These are phyloP conservation scores for Alexandromys fortis DNA, from an alignment of 2,113 vertebrate species.

Conservation along the genomic window DNA sequence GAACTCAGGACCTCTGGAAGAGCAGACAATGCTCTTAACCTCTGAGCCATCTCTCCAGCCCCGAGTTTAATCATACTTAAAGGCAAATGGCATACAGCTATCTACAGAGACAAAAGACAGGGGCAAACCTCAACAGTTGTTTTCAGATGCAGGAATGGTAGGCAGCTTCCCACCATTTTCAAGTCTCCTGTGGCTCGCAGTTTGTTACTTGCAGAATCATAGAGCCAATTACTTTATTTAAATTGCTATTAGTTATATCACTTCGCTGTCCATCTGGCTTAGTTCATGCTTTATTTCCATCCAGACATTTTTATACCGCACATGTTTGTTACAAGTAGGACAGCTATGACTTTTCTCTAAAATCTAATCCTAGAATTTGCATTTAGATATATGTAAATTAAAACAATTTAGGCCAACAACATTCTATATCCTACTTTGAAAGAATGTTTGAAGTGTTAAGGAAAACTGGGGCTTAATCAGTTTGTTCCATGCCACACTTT, in stretches of 20 bases:
- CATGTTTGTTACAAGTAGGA: slow-evolving; percentile 77
- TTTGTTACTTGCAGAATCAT: slow-evolving; percentile 59
- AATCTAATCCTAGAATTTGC: slow-evolving; percentile 74
- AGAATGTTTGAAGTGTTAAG: slow-evolving; percentile 61
- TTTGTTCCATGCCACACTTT: background rate
- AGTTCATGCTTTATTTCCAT: slow-evolving; percentile 76
- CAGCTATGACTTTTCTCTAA: slow-evolving; percentile 71
- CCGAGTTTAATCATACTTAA: slow-evolving; percentile 19
- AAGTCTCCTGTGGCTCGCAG: slow-evolving; percentile 58
- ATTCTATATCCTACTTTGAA: slow-evolving; percentile 72
- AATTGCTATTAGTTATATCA: slow-evolving; percentile 72
- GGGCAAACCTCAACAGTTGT: slow-evolving; percentile 38
- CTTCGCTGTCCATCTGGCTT: slow-evolving; percentile 73
- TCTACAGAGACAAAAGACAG: background rate
- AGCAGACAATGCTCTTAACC: no score
- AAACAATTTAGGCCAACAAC: slow-evolving; percentile 74
- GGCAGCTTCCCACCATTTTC: slow-evolving; percentile 30
- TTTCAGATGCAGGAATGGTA: background rate
- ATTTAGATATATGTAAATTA: slow-evolving; percentile 79
- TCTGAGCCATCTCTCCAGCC: no score
- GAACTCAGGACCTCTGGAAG: no score
- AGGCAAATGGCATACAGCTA: background rate
- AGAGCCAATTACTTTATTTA: slow-evolving; percentile 70
- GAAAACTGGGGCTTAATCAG: slow-evolving; percentile 46
- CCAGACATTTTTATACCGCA: slow-evolving; percentile 75